Conservation (phyloP, 2,888 invertebrate species). For the Plebejus anna region DNA sequence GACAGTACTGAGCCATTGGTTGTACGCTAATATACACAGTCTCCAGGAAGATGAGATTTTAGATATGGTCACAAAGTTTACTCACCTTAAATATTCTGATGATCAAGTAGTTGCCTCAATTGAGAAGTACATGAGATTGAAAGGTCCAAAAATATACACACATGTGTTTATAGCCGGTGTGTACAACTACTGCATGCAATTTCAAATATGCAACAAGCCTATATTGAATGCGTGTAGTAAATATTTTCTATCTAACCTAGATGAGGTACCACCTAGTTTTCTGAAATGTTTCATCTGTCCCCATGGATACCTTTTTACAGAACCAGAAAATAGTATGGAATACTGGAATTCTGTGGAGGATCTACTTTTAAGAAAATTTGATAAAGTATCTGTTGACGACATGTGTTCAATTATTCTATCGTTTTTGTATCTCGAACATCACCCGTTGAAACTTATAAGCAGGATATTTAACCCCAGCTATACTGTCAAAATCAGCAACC, state of each 20-base stretch:
- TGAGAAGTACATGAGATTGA: constrained; percentile 81
- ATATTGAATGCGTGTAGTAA: constrained; percentile 80
- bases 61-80: constrained; percentile 76
- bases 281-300: constrained; percentile 79
- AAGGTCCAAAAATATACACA: constrained; percentile 65
- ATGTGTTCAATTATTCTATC: constrained; percentile 81
- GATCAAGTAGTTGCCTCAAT: constrained; percentile 78
- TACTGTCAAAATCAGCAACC: constrained; percentile 75
- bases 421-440: constrained; percentile 81
- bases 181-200: constrained; percentile 81
- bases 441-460: constrained; percentile 80
- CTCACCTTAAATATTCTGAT: constrained; percentile 77
- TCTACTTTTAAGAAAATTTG: constrained; percentile 75
- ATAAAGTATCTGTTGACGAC: constrained; percentile 78
- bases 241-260: constrained; percentile 74
- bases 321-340: constrained; percentile 64
- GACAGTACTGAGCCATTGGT: constrained; percentile 75
- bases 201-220: constrained; percentile 76
- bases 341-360: constrained; percentile 81
- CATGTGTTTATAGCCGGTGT: constrained; percentile 81
- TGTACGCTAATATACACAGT: constrained; percentile 80
- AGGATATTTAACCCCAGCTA: constrained; percentile 82
- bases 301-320: constrained; percentile 81
- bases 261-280: constrained; percentile 71
- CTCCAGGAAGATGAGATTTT: constrained; percentile 78